Evolutionary conservation across 2,113 vertebrate genomes (phyloP).

Genomic region (Papio anubis): DNA sequence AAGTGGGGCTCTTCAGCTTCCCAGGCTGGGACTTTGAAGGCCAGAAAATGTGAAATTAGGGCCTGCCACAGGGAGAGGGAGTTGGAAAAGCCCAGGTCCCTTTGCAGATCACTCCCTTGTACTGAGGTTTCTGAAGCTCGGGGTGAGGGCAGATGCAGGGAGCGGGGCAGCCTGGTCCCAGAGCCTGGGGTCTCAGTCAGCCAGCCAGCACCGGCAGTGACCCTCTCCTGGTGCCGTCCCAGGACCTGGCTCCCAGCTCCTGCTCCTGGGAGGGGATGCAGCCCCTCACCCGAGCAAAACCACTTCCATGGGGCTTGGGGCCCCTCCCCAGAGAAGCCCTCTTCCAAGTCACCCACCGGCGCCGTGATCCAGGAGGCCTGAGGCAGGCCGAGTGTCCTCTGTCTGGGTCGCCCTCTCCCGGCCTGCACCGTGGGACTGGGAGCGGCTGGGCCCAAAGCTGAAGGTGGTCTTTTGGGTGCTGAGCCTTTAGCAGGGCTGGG

Average conservation of each 20-base stretch:
- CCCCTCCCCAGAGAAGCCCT: background rate
- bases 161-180: background rate
- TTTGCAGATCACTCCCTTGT: background rate
- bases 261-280: too few relatives aligned
- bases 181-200: background rate
- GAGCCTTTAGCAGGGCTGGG: background rate
- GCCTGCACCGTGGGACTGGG: background rate
- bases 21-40: background rate
- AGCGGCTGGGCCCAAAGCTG: background rate
- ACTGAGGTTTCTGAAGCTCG: background rate
- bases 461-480: background rate
- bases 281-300: background rate
- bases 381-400: background rate
- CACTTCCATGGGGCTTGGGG: background rate
- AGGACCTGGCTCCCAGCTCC: background rate
- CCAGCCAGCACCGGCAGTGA: background rate
- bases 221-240: background rate
- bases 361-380: background rate
- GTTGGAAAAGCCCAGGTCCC: background rate
- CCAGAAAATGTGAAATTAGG: background rate
- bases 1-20: background rate
- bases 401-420: background rate
- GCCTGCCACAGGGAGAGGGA: background rate
- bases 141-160: background rate
- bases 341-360: background rate